These are phyloP conservation scores for Lomographa bimaculata DNA, from an alignment of 2,888 invertebrate genomes.

Conservation along the genomic window DNA sequence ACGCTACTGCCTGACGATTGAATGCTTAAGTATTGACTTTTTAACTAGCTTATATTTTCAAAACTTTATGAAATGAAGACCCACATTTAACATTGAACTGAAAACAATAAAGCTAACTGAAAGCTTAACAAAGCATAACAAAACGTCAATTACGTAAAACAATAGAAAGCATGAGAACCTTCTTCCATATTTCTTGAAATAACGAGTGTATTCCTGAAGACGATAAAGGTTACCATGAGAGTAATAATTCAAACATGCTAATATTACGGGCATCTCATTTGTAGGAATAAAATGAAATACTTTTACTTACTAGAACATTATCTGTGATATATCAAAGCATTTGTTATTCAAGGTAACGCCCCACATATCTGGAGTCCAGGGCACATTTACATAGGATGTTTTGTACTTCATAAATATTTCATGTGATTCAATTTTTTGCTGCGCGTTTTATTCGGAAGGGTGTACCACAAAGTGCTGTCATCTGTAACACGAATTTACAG, in stretches of 20 bases:
- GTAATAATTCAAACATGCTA: conserved; percentile 22
- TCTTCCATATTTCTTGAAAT: conserved; percentile 6
- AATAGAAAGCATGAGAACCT: background rate
- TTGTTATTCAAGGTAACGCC: conserved; percentile 29
- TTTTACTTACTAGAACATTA: conserved; percentile 19
- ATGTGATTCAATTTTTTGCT: conserved; percentile 28
- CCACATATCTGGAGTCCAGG: conserved; percentile 30
- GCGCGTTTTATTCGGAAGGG: too few species aligned
- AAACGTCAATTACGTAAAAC: too few species aligned
- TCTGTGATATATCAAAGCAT: conserved; percentile 23
- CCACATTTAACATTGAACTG: too few species aligned
- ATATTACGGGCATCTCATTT: conserved; percentile 19
- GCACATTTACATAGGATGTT: conserved; percentile 29
- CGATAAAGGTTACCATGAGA: conserved; percentile 7
- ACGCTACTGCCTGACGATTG: too few species aligned
- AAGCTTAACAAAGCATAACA: too few species aligned
- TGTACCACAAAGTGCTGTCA: too few species aligned
- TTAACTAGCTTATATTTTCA: too few species aligned
- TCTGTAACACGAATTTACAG: too few species aligned
- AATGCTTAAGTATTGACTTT: too few species aligned
- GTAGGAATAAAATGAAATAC: conserved; percentile 14
- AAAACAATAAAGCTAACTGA: too few species aligned
- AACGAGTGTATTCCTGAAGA: background rate
- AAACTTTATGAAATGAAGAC: too few species aligned
- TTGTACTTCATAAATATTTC: conserved; percentile 31